Percentiles rank a stretch among this genome's conserved stretches.
Conservation (phyloP, 2,888 invertebrate genomes). For the Clusia tigrina region DNA sequence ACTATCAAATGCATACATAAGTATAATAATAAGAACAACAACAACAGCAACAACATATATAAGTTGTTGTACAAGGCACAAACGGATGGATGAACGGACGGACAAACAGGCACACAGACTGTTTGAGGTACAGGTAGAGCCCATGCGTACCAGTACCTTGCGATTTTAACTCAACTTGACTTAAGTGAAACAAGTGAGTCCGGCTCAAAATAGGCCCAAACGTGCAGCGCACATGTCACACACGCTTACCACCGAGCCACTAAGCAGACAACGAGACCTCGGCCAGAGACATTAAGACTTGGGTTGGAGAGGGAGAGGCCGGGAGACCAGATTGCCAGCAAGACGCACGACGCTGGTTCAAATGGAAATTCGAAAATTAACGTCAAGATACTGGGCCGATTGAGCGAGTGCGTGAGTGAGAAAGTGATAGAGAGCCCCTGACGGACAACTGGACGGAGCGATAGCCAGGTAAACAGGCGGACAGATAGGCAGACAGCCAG, state of each 20-base stretch:
- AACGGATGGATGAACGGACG: not conserved
- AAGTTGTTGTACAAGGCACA: not conserved
- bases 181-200: too few relatives aligned
- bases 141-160: too few relatives aligned
- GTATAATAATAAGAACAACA: too few relatives aligned
- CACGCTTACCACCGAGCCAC: conserved; percentile 38
- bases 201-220: conserved; percentile 56
- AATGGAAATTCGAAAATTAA: not conserved
- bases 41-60: conserved; percentile 36
- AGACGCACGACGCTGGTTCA: not conserved
- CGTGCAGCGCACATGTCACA: conserved; percentile 57
- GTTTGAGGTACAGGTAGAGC: not conserved
- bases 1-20: too few relatives aligned
- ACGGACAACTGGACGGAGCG: conserved; percentile 27
- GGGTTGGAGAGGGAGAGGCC: not conserved
- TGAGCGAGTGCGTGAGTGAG: conserved; percentile 13
- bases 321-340: not conserved
- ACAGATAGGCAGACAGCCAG: conserved; percentile 29
- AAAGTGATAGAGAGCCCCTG: conserved; percentile 23
- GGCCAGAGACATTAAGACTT: not conserved
- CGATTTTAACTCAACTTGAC: too few relatives aligned
- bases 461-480: conserved; percentile 35
- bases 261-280: not conserved
- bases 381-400: too few relatives aligned
- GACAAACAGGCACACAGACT: not conserved